A percentile compares a stretch with the other conserved stretches of the same genome.
Conservation (phyloP, 2,888 invertebrate genomes). For the Tinea pellionella region DNA sequence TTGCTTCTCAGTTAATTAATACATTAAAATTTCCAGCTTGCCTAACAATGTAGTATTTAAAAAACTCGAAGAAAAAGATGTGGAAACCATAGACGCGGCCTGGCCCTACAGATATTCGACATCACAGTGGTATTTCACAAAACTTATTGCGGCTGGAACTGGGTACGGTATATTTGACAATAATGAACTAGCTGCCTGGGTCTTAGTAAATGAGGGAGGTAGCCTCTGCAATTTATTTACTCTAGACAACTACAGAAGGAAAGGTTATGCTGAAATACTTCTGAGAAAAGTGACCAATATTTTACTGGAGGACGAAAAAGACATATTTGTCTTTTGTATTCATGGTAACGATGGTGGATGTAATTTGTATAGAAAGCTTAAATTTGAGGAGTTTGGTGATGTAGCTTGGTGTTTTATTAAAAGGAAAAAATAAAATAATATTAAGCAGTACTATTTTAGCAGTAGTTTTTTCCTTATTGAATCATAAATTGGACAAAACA, state of each 20-base stretch:
- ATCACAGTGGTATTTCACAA: slow-evolving; percentile 19
- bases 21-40: not conserved
- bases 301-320: slow-evolving; percentile 13
- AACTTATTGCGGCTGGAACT: slow-evolving; percentile 19
- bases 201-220: slow-evolving; percentile 24
- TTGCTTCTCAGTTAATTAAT: too few species aligned
- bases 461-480: too few species aligned
- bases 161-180: slow-evolving; percentile 24
- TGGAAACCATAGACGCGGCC: not conserved
- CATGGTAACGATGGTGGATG: slow-evolving; percentile 16
- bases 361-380: slow-evolving; percentile 19
- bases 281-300: slow-evolving; percentile 18
- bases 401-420: slow-evolving; percentile 15
- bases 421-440: not conserved
- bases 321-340: slow-evolving; percentile 18
- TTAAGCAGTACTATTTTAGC: too few species aligned
- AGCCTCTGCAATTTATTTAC: slow-evolving; percentile 23
- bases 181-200: slow-evolving; percentile 22
- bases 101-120: slow-evolving; percentile 12
- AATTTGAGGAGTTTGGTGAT: slow-evolving; percentile 17
- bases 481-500: too few species aligned
- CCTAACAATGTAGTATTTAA: not conserved
- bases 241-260: slow-evolving; percentile 21
- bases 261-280: slow-evolving; percentile 19
- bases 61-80: slow-evolving; percentile 5